A percentile compares a stretch with the other conserved stretches of the same genome.
phyloP scores from a whole-genome alignment of 1,140 invertebrate genomes.

The Ruditapes philippinarum region DNA sequence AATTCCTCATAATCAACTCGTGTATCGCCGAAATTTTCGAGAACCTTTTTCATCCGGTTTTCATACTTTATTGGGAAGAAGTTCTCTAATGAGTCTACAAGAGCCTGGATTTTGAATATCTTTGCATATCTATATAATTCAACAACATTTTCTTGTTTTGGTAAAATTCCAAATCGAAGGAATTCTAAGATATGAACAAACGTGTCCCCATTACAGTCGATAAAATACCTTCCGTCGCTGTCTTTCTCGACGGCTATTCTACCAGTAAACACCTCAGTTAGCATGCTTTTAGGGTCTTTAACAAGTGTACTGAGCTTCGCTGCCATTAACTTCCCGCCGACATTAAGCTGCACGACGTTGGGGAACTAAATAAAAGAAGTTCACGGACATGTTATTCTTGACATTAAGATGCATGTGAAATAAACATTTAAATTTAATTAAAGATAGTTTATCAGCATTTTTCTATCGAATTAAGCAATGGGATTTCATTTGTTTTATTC shows the following conservation, averaged over 20 bases:
- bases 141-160: background rate
- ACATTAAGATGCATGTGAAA: no score
- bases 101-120: background rate
- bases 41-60: background rate
- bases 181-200: slow-evolving; percentile 48
- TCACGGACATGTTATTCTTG: no score
- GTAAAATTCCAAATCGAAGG: slow-evolving; percentile 63
- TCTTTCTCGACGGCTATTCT: background rate
- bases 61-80: background rate
- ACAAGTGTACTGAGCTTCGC: background rate
- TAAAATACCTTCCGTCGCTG: slow-evolving; percentile 41
- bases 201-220: slow-evolving; percentile 11
- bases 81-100: background rate
- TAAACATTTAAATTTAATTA: no score
- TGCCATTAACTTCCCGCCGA: background rate
- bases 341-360: slow-evolving; percentile 33
- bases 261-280: slow-evolving; percentile 37
- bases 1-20: background rate
- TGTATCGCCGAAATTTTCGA: background rate
- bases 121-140: background rate
- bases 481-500: no score
- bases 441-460: no score
- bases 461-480: no score
- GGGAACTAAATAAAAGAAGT: slow-evolving; percentile 1
- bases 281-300: slow-evolving; percentile 11